These are phyloP conservation scores for Ophion ellenae DNA, from an alignment of 2,888 invertebrate genomes.

Conservation along the genomic window DNA sequence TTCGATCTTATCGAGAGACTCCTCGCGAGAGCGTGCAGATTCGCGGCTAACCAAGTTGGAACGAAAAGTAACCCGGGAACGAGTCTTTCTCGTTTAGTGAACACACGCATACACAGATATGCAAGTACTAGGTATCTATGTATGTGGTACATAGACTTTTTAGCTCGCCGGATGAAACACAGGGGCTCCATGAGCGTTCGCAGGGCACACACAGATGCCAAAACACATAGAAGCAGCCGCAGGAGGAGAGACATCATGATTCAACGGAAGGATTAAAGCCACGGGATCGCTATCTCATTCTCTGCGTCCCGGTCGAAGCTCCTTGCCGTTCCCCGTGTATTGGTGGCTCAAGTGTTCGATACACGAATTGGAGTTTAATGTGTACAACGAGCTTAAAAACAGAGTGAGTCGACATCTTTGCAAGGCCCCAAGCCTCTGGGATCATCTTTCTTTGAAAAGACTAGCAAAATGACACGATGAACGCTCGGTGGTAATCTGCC, in stretches of 20 bases:
- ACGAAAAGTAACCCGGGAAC: constrained; percentile 60
- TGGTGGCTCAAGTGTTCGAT: constrained; percentile 23
- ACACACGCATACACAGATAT: not conserved
- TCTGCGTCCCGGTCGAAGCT: constrained; percentile 54
- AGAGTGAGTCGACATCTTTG: too few relatives aligned
- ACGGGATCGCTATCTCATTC: constrained; percentile 63
- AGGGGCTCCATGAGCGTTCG: constrained; percentile 46
- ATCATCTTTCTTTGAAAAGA: too few relatives aligned
- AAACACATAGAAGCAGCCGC: not conserved
- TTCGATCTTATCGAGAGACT: constrained; percentile 62
- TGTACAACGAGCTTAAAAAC: not conserved
- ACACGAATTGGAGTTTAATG: constrained; percentile 40
- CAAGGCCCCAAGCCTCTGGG: too few relatives aligned
- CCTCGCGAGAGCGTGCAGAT: constrained; percentile 44
- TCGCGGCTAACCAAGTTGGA: constrained; percentile 48
- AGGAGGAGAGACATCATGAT: constrained; percentile 59
- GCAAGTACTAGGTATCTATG: not conserved
- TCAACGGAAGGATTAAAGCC: constrained; percentile 63
- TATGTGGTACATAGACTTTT: constrained; percentile 43
- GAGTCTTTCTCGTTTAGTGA: constrained; percentile 56
- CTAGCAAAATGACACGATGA: too few relatives aligned
- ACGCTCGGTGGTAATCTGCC: too few relatives aligned
- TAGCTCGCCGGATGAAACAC: constrained; percentile 46
- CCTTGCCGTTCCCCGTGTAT: constrained; percentile 20
- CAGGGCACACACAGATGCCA: not conserved